Percentiles rank a stretch among this genome's conserved stretches.
Evolutionary conservation across 2,113 vertebrate genomes (phyloP).

Genomic region (Craseonycteris thonglongyai): DNA sequence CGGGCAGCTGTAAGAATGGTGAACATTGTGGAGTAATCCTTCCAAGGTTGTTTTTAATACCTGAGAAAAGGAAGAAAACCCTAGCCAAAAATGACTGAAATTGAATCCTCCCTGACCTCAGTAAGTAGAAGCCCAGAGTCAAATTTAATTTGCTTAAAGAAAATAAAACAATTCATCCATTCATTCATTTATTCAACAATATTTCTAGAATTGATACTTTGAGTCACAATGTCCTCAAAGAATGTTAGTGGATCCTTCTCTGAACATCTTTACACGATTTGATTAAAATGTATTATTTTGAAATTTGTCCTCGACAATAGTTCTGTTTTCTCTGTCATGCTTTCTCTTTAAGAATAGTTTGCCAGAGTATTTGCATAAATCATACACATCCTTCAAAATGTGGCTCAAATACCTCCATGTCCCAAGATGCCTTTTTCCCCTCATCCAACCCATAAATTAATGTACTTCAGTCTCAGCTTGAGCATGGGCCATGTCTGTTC

Average conservation of each 20-base stretch:
- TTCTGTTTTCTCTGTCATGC: background rate
- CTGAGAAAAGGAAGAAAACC: background rate
- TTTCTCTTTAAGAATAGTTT: background rate
- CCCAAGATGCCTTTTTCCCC: background rate
- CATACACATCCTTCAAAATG: background rate
- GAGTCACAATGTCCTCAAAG: background rate
- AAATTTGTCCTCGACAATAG: background rate
- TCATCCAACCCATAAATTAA: background rate
- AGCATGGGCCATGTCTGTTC: background rate
- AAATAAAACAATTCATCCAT: background rate
- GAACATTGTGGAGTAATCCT: background rate
- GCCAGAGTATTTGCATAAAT: background rate
- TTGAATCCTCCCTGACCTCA: background rate
- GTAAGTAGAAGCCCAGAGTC: background rate
- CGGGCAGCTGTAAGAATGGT: background rate
- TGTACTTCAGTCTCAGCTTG: background rate
- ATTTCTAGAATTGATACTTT: background rate
- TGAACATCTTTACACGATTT: background rate
- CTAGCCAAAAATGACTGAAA: background rate
- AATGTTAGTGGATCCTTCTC: background rate
- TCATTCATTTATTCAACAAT: background rate
- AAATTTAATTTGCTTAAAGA: constrained; percentile 27
- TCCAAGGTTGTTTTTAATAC: background rate
- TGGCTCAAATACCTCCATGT: background rate
- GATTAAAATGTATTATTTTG: constrained; percentile 15